phyloP scores from a whole-genome alignment of 23 tunicate species.

The Ascidia mentula region DNA sequence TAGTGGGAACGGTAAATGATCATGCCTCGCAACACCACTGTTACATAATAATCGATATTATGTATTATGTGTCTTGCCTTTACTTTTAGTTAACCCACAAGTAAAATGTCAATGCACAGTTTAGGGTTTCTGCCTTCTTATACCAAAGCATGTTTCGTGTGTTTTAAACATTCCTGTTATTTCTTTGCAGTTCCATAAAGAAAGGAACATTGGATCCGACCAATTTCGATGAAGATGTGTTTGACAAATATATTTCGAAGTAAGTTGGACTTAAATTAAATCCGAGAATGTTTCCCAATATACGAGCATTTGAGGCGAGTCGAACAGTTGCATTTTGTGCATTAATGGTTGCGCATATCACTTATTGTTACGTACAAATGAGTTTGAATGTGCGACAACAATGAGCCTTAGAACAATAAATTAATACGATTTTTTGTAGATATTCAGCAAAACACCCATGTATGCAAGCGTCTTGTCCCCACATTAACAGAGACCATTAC shows the following conservation, averaged over 20 bases:
- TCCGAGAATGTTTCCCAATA: too few relatives aligned
- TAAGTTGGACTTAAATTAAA: slow-evolving; percentile 43
- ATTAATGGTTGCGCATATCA: too few relatives aligned
- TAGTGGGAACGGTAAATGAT: too few relatives aligned
- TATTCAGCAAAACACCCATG: slow-evolving; percentile 51
- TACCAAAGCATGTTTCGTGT: background rate
- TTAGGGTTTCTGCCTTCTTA: too few relatives aligned
- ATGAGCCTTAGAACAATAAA: too few relatives aligned
- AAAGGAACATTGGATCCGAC: slow-evolving; percentile 84
- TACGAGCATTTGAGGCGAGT: too few relatives aligned
- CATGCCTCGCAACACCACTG: too few relatives aligned
- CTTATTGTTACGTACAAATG: too few relatives aligned
- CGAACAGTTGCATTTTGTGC: too few relatives aligned
- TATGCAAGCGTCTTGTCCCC: slow-evolving; percentile 57
- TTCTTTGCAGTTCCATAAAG: slow-evolving; percentile 67
- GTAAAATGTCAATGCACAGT: too few relatives aligned
- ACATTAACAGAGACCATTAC: slow-evolving; percentile 79
- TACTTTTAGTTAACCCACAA: background rate
- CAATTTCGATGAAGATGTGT: slow-evolving; percentile 74
- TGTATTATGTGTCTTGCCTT: background rate
- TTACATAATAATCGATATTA: too few relatives aligned
- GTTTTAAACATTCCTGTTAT: background rate
- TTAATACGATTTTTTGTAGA: slow-evolving; percentile 61
- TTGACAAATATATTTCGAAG: slow-evolving; percentile 85
- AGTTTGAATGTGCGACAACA: too few relatives aligned